These are phyloP conservation scores for Brachyhypopomus occidentalis DNA, from an alignment of 2,113 vertebrate genomes.

Conservation along the genomic window DNA sequence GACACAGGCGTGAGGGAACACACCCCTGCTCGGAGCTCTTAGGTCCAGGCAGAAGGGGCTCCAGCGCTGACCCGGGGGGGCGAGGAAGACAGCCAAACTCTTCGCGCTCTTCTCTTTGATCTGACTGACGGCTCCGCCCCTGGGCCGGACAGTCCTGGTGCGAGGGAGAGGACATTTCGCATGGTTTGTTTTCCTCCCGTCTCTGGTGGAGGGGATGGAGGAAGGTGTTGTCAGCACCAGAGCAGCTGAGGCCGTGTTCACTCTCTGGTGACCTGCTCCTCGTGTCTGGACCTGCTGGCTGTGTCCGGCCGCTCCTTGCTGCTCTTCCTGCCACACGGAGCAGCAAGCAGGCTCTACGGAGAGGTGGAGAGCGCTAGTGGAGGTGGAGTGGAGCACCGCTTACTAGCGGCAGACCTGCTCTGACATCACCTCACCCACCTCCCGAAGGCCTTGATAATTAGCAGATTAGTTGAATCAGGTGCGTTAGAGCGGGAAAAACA, in stretches of 20 bases:
- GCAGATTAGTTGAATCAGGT: background rate
- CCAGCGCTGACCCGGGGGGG: constrained; percentile 14
- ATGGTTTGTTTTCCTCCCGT: constrained; percentile 3
- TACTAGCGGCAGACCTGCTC: too few relatives aligned
- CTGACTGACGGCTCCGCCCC: constrained; percentile 2
- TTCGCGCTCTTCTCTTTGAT: constrained; percentile 31
- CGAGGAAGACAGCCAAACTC: constrained; percentile 15
- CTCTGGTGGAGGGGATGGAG: background rate
- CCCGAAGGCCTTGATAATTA: background rate
- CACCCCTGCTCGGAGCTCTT: constrained; percentile 28
- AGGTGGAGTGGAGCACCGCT: background rate
- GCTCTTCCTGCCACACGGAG: background rate
- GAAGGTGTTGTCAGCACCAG: background rate
- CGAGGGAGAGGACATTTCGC: background rate
- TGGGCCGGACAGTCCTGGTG: constrained; percentile 11
- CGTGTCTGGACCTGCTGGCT: constrained; percentile 2
- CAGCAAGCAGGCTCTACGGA: background rate
- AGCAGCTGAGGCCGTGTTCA: background rate
- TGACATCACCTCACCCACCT: too few relatives aligned
- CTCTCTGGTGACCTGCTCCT: background rate
- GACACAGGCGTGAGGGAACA: constrained; percentile 25
- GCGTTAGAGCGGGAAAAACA: too few relatives aligned
- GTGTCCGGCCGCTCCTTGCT: background rate
- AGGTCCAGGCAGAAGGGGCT: constrained; percentile 26
- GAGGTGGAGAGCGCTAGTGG: background rate